phyloP scores from a whole-genome alignment of 2,113 vertebrate genomes.

The Sisor rabdophorus region DNA sequence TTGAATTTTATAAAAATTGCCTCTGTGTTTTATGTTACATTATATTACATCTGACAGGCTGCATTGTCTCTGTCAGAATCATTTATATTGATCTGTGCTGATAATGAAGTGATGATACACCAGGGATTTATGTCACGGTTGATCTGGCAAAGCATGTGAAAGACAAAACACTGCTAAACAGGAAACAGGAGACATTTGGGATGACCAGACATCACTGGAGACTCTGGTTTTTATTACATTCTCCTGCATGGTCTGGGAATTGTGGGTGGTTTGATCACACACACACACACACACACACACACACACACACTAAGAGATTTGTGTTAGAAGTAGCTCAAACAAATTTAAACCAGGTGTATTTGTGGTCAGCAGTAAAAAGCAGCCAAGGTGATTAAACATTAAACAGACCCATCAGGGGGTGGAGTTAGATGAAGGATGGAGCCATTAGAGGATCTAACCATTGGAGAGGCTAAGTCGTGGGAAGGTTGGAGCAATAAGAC shows the following conservation, averaged over 20 bases:
- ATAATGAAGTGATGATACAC: constrained; percentile 20
- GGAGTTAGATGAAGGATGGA: background rate
- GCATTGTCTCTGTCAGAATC: constrained; percentile 12
- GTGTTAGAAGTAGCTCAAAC: constrained; percentile 62
- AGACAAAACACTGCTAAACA: constrained; percentile 11
- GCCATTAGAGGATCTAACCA: background rate
- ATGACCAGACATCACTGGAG: constrained; percentile 23
- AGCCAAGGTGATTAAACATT: background rate
- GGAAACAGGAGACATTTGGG: constrained; percentile 26
- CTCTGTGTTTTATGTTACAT: constrained; percentile 13
- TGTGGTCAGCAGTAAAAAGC: constrained; percentile 51
- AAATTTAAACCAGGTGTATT: constrained; percentile 69
- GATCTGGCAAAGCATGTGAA: constrained; percentile 15
- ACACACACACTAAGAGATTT: constrained; percentile 36
- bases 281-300: constrained; percentile 10
- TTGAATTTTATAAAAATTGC: background rate
- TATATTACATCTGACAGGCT: constrained; percentile 6
- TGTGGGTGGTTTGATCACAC: constrained; percentile 39
- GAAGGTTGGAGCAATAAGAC: background rate
- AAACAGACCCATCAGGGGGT: background rate
- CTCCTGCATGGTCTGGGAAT: constrained; percentile 36
- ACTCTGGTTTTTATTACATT: constrained; percentile 43
- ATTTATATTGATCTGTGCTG: constrained; percentile 6
- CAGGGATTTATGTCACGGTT: constrained; percentile 7
- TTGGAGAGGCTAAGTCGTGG: background rate